Percentiles rank a stretch among this genome's conserved stretches.
Evolutionary conservation across 1,140 invertebrate species (phyloP).

Genomic region (Homalodisca vitripennis): DNA sequence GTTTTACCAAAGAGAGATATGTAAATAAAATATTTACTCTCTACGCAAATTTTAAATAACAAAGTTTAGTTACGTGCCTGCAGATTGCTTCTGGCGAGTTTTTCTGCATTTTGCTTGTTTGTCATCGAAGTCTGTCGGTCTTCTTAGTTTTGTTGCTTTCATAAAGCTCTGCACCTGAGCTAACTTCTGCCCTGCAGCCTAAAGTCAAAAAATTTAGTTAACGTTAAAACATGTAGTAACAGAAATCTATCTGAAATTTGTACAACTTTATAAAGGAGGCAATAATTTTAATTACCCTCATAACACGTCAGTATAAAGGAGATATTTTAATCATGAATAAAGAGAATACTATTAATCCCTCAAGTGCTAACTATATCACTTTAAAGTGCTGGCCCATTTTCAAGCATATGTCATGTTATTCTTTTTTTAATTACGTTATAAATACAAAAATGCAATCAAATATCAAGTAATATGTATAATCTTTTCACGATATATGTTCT

Average conservation of each 20-base stretch:
- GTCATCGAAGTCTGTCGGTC: slow-evolving; percentile 4
- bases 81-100: not conserved
- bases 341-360: not conserved
- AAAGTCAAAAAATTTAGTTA: not conserved
- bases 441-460: no score
- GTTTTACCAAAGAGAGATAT: no score
- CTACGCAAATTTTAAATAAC: no score
- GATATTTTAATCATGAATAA: not conserved
- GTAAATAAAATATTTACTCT: no score
- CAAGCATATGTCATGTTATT: no score
- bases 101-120: not conserved
- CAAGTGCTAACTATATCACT: not conserved
- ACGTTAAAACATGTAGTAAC: not conserved
- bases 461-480: no score
- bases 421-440: no score
- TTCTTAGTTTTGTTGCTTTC: not conserved
- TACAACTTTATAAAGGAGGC: no score
- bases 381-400: not conserved
- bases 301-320: not conserved
- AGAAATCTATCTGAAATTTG: not conserved
- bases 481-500: no score
- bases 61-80: no score
- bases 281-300: not conserved
- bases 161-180: not conserved
- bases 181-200: not conserved